Percentiles rank a stretch among this genome's conserved stretches.
Conservation (phyloP, 2,888 invertebrate species). For the Lomographa bimaculata region DNA sequence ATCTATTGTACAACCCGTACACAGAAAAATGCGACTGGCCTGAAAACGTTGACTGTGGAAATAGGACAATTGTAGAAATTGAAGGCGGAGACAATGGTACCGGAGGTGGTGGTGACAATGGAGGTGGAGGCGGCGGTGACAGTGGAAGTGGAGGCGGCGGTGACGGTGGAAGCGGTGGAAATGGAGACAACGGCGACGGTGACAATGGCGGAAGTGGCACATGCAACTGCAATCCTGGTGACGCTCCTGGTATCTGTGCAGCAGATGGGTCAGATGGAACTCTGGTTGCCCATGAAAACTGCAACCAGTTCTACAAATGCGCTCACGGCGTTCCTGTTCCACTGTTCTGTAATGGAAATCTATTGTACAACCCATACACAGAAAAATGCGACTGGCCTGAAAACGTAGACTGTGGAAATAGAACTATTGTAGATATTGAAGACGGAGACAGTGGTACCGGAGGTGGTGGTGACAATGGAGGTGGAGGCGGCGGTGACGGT, state of each 20-base stretch:
- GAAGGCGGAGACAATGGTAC: conserved; percentile 6
- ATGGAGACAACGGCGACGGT: conserved; percentile 6
- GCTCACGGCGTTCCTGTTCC: conserved; percentile 33
- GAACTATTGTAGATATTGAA: no score
- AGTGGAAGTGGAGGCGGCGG: conserved; percentile 8
- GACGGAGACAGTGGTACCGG: no score
- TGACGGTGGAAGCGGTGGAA: conserved; percentile 3
- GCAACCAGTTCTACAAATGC: conserved; percentile 44
- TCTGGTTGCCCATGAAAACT: conserved; percentile 40
- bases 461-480: conserved; percentile 8
- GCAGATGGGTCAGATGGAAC: conserved; percentile 38
- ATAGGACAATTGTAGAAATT: conserved; percentile 16
- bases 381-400: conserved; percentile 34
- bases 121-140: conserved; percentile 7
- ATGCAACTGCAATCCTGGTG: conserved; percentile 32
- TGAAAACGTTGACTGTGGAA: conserved; percentile 30
- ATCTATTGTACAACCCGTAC: conserved; percentile 30
- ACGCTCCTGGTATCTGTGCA: conserved; percentile 38
- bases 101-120: conserved; percentile 18
- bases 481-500: conserved; percentile 3
- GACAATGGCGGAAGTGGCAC: conserved; percentile 12
- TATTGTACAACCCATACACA: conserved; percentile 28
- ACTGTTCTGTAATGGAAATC: conserved; percentile 20
- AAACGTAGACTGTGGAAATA: no score
- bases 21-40: conserved; percentile 34